phyloP scores from a whole-genome alignment of 2,113 vertebrate genomes.

The Pelobates fuscus region DNA sequence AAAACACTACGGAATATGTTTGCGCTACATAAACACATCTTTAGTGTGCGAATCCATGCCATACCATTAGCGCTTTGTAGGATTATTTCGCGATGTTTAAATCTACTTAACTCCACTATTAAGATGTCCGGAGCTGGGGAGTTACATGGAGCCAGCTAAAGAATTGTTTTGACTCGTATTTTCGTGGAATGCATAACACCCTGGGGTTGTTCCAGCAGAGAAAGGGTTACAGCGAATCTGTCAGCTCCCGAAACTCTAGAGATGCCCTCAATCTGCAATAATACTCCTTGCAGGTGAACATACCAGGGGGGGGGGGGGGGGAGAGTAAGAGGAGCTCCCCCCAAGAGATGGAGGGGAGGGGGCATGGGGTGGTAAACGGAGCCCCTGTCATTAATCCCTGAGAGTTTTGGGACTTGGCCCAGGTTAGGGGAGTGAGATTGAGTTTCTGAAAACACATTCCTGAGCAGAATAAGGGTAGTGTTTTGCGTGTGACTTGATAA shows the following conservation, averaged over 20 bases:
- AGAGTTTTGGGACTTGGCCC: constrained; percentile 75
- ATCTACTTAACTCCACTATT: not conserved
- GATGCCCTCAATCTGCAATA: not conserved
- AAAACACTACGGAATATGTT: too few relatives aligned
- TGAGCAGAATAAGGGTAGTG: constrained; percentile 74
- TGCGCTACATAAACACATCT: too few relatives aligned
- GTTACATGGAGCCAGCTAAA: not conserved
- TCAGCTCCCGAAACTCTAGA: not conserved
- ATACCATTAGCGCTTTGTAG: too few relatives aligned
- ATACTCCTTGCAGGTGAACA: constrained; percentile 39
- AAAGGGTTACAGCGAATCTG: not conserved
- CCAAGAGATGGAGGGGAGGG: constrained; percentile 25
- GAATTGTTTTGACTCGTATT: not conserved
- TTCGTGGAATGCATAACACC: not conserved
- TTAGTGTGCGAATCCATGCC: too few relatives aligned
- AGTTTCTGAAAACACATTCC: constrained; percentile 76
- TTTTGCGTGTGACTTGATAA: constrained; percentile 63
- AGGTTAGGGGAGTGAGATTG: constrained; percentile 65
- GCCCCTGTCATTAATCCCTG: constrained; percentile 63
- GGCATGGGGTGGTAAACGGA: constrained; percentile 33
- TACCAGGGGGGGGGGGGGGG: constrained; percentile 51
- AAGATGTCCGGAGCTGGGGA: not conserved
- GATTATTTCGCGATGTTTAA: too few relatives aligned
- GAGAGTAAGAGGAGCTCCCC: not conserved
- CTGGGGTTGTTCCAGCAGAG: not conserved